Base-by-base conservation (phyloP, 2,797 vertebrate species). In the Notolabrus celidotus region DNA sequence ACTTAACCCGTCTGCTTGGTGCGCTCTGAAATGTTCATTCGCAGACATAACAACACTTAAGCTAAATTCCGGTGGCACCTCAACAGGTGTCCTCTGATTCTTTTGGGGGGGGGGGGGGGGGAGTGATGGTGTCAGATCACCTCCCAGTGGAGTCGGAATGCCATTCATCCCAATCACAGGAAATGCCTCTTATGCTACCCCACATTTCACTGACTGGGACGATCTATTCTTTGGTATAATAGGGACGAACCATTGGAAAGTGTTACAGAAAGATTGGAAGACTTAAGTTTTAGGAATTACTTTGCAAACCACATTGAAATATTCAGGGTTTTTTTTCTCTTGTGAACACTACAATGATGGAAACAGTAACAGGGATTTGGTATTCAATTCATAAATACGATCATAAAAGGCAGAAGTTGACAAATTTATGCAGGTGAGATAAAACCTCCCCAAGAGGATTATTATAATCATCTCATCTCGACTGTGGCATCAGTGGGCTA, bases 381-480 rank as follows among this genome's bases (percentile, higher is more conserved):
- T 41, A 60, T 20, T 33, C 14, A 20, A 39, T 2, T 43, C 17
- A 54, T 43, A 33, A 49, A 61, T 45, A 29, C 4, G 31, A 42
- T 29, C 65, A 41, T 4, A 74, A 27, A 3, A 60, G 11, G 10
- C n/a, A 17, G 33, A 34, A 52, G 58, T 54, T 64, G 11, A 53
- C 58, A 76, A 4, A 73, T 72, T 23, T n/a, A 58, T 79, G 52
- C 62, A 80, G 62, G 78, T 86, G 83, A 82, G 70, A 77, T 73
- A 81, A 86, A 79, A 39, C 71, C 75, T 46, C 36, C n/a, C 17
- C 17, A 36, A 80, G 76, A 83, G 67, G 83, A 84, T 88, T 85
- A 73, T 65, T 55, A 66, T 62, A 69, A 82, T 81, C 50, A 82
- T 77, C 43, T 84, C 78, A 71, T 78, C 79, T 79, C 41, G 70